A percentile compares a stretch with the other conserved stretches of the same genome.
These are phyloP conservation scores for Pocota personata DNA, from an alignment of 2,888 invertebrate species.

Conservation along the genomic window DNA sequence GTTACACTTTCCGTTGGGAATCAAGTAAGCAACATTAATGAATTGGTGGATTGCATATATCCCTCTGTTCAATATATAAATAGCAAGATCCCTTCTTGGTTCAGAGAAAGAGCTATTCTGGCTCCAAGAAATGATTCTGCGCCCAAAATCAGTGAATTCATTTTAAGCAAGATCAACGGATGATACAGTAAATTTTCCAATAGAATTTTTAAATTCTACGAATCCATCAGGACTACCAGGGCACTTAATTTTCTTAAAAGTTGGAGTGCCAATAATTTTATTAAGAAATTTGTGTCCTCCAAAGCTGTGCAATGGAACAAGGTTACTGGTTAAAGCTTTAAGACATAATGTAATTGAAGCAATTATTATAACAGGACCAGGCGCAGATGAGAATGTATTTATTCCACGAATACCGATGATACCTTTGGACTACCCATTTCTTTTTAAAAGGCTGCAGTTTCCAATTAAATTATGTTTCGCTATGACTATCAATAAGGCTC, in stretches of 20 bases:
- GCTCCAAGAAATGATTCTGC: no score
- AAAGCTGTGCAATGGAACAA: constrained; percentile 52
- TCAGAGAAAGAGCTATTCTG: no score
- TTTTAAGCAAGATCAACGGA: no score
- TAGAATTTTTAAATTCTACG: constrained; percentile 61
- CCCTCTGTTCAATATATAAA: background rate
- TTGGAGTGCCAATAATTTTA: constrained; percentile 46
- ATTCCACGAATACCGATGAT: constrained; percentile 79
- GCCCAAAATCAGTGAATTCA: no score
- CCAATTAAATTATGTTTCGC: constrained; percentile 77
- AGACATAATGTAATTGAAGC: constrained; percentile 38
- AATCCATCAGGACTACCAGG: background rate
- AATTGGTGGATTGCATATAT: background rate
- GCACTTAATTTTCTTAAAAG: constrained; percentile 27
- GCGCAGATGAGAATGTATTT: constrained; percentile 59
- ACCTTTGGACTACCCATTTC: constrained; percentile 76
- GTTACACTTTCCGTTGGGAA: background rate
- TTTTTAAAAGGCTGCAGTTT: constrained; percentile 78
- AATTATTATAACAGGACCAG: constrained; percentile 29
- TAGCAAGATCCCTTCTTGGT: background rate
- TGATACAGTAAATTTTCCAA: no score
- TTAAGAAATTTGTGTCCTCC: constrained; percentile 43
- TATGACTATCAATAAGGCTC: constrained; percentile 76
- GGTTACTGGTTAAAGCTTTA: constrained; percentile 29
- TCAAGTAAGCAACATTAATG: background rate